These are phyloP conservation scores for Leptinotarsa undecemlineata DNA, from an alignment of 1,140 invertebrate genomes.

Conservation along the genomic window DNA sequence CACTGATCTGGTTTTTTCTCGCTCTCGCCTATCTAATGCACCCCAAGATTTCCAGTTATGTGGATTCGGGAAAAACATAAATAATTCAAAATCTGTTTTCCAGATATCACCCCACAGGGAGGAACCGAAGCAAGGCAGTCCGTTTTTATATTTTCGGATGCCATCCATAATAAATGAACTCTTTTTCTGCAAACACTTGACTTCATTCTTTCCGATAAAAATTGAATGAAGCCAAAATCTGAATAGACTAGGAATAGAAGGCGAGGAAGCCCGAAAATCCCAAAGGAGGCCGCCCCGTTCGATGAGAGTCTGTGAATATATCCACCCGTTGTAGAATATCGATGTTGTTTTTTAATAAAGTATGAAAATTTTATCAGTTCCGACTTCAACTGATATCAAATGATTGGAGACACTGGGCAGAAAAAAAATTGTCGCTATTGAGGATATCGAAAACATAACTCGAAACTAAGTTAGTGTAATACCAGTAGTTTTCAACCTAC, in stretches of 20 bases:
- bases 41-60: constrained; percentile 26
- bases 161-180: constrained; percentile 3
- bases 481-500: too few species aligned
- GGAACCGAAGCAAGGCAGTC: not conserved
- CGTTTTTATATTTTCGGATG: constrained; percentile 17
- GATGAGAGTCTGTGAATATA: too few species aligned
- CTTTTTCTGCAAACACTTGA: constrained; percentile 12
- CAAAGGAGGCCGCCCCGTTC: not conserved
- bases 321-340: too few species aligned
- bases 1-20: constrained; percentile 9
- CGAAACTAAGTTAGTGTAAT: too few species aligned
- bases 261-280: not conserved
- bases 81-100: constrained; percentile 32
- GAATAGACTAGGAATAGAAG: not conserved
- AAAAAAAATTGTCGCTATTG: too few species aligned
- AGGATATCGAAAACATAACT: too few species aligned
- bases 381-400: too few species aligned
- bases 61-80: constrained; percentile 23
- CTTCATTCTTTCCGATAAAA: constrained; percentile 9
- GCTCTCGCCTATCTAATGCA: not conserved
- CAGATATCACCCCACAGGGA: constrained; percentile 24
- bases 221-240: constrained; percentile 9
- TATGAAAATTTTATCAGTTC: too few species aligned
- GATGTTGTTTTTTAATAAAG: too few species aligned
- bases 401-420: too few species aligned